Evolutionary conservation across 2,113 vertebrate genomes (phyloP), one percentile per base, ranked within the genome.

Genomic region (Phylloscopus trochilus): DNA sequence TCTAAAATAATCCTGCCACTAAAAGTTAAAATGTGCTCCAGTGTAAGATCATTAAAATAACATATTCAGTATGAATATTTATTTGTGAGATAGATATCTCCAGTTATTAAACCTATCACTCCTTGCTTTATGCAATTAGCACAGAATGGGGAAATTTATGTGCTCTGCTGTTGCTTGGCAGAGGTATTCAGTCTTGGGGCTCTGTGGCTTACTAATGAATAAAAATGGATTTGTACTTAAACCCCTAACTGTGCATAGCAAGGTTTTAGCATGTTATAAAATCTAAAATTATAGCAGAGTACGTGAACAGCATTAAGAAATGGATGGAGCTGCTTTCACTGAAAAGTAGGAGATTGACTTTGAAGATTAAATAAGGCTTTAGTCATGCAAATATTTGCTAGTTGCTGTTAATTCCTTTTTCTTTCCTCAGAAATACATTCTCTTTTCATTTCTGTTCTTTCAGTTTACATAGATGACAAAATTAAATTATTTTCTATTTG

Each of bases 201-300:
- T 91, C 35, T 84, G 13, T n/a, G 94, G 43, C 64, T 73, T 83
- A 28, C 75, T 76, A 86, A 92, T 83, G 68, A 88, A 90, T 80
- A 88, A 90, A 93, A 92, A 80, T 86, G 49, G 28, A 76, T 93
- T 77, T 77, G n/a, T 56, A 62, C 66, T 87, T 87, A 89, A 87
- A 92, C 24, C 49, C 53, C 73, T 83, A 85, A 49, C 23, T 72
- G 30, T 33, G 24, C 62, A 60, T 73, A 73, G 67, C 41, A 64
- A 82, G 21, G 35, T 64, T 95, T 85, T 83, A 64, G 49, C 20
- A 19, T 87, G 24, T 44, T 64, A 64, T 93, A 94, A 87, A 91
- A 87, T 49, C n/a, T 68, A 41, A 92, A 94, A 90, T 85, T 90
- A n/a, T 44, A 83, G 15, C 31, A n/a, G 22, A 52, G 12, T 79